Base-by-base conservation (phyloP, 2,113 vertebrate species). In the Tychaedon coryphoeus region DNA sequence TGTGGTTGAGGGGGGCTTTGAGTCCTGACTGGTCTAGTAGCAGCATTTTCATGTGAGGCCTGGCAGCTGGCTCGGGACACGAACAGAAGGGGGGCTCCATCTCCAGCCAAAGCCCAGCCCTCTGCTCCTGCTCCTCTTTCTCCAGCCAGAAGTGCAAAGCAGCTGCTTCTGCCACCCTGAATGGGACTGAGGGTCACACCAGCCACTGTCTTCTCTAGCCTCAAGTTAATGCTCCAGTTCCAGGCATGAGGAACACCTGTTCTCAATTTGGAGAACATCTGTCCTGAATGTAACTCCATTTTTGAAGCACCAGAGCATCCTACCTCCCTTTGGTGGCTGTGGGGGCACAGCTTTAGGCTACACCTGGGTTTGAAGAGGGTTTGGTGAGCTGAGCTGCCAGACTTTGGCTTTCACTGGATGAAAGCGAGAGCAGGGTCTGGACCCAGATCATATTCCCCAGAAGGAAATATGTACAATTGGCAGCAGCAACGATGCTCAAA, bases 71-170 rank as follows among this genome's bases (percentile, higher is more conserved):
- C 67, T 86, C 2, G 0, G 48, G 23, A 36, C 33, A 29, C 0
- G 0, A 25, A 5, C 0, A 0, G 2, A 8, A 38, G 19, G 19
- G 31, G 24, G 6, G 33, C 16, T 36, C 17, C 0, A 8, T 51
- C 56, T 60, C 40, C 19, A 43, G 53, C 9, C 29, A 5, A 48
- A 81, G 57, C 25, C 10, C 83, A 60, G 75, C 18, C 16, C 47
- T 34, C 71, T 14, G 10, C 47, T 71, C 62, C 36, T 8, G 1
- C 64, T 25, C 15, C 57, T 66, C 66, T n/a, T 5, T 5, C 47
- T 50, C n/a, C 60, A 24, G 33, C 15, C 50, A 58, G 14, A 2
- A 65, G 14, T 14, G 5, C 16, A 7, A 47, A 26, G 51, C 11
- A 79, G n/a, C 45, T 43, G 72, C 64, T 80, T 40, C 64, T 73